These are phyloP conservation scores for Synchiropus splendidus DNA, from an alignment of 2,113 vertebrate species.

Conservation along the genomic window DNA sequence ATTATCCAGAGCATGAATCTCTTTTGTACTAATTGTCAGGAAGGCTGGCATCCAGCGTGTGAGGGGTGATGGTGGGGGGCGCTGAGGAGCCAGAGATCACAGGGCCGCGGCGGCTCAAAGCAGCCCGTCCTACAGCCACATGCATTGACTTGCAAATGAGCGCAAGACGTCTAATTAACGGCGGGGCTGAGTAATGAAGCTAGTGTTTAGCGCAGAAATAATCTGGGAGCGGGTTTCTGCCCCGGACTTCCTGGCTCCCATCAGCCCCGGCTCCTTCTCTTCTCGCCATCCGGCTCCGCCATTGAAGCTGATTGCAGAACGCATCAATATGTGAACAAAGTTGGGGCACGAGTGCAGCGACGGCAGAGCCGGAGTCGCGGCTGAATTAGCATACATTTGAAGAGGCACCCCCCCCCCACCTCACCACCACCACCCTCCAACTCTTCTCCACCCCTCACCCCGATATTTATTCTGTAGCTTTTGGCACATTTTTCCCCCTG, in stretches of 20 bases:
- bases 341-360: conserved; percentile 41
- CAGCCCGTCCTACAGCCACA: conserved; percentile 87
- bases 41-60: conserved; percentile 69
- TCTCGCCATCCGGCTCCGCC: conserved; percentile 68
- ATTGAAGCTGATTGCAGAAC: conserved; percentile 85
- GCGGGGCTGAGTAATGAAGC: conserved; percentile 83
- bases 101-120: conserved; percentile 83
- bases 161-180: conserved; percentile 97
- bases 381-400: conserved; percentile 96
- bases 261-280: conserved; percentile 15
- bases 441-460: conserved; percentile 45
- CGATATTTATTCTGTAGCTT: conserved; percentile 86
- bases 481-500: conserved; percentile 78
- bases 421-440: not conserved
- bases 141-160: conserved; percentile 97
- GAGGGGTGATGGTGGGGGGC: conserved; percentile 68
- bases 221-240: conserved; percentile 53
- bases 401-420: conserved; percentile 49
- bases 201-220: conserved; percentile 75
- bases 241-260: conserved; percentile 19
- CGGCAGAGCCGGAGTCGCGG: conserved; percentile 62
- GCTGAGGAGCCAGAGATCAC: conserved; percentile 88
- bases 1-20: conserved; percentile 78
- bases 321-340: conserved; percentile 82
- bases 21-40: conserved; percentile 92